Conservation (phyloP, 2,797 vertebrate genomes). For the Phrynocephalus forsythii region DNA sequence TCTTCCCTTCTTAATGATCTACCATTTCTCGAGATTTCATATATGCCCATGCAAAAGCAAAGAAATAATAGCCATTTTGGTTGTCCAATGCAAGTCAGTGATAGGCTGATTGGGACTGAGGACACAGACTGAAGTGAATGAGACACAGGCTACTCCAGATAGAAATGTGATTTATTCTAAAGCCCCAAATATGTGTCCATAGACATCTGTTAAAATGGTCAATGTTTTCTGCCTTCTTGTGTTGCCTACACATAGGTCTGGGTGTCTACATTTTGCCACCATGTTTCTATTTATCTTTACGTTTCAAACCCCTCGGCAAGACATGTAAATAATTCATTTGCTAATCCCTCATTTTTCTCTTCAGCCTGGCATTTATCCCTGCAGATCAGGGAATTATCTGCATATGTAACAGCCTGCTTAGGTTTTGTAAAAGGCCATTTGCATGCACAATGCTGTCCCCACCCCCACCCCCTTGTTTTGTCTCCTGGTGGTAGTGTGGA, state of each 20-base stretch:
- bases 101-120: too few species aligned
- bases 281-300: neutral
- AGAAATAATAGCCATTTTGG: too few species aligned
- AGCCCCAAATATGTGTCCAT: too few species aligned
- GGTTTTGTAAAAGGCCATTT: slow-evolving; percentile 21
- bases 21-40: too few species aligned
- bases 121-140: too few species aligned
- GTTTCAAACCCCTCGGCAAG: neutral
- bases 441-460: slow-evolving; percentile 24
- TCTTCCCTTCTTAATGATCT: too few species aligned
- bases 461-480: neutral
- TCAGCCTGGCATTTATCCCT: slow-evolving; percentile 24
- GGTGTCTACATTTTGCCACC: neutral
- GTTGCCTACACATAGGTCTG: neutral
- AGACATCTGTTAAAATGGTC: neutral
- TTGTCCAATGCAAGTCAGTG: too few species aligned
- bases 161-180: too few species aligned
- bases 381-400: slow-evolving; percentile 35
- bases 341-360: slow-evolving; percentile 29
- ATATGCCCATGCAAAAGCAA: too few species aligned
- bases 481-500: neutral
- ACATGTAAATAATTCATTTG: slow-evolving; percentile 35
- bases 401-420: slow-evolving; percentile 28
- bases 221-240: neutral
- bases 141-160: too few species aligned